These are phyloP conservation scores for Euwallacea similis DNA, from an alignment of 1,140 invertebrate genomes.

Conservation along the genomic window DNA sequence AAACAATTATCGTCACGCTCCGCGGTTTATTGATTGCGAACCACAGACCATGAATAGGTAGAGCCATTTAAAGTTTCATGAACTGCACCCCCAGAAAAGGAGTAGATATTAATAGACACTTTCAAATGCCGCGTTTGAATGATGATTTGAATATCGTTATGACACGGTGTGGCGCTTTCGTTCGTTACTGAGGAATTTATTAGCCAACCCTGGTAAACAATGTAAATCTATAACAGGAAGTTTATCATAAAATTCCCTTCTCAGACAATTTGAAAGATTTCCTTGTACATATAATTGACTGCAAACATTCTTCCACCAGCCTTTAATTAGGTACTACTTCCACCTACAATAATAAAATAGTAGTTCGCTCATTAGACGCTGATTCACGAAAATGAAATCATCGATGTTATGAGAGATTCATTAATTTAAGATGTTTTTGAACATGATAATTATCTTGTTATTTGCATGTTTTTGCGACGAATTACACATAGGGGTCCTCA, in stretches of 20 bases:
- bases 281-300: neutral
- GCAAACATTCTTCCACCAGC: neutral
- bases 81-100: conserved; percentile 11
- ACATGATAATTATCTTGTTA: neutral
- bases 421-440: conserved; percentile 2
- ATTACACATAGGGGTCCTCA: no score
- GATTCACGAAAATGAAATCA: conserved; percentile 15
- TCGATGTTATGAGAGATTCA: conserved; percentile 4
- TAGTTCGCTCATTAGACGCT: neutral
- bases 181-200: neutral
- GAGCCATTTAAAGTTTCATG: conserved; percentile 2
- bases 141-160: neutral
- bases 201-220: neutral
- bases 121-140: conserved; percentile 17
- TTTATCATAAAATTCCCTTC: neutral
- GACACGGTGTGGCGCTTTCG: neutral
- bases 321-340: neutral
- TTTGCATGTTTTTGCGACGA: neutral
- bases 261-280: neutral
- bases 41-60: neutral
- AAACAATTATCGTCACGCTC: neutral
- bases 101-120: conserved; percentile 16
- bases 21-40: neutral
- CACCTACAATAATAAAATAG: conserved; percentile 4
- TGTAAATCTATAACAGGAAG: neutral